Evolutionary conservation across 2,113 vertebrate genomes (phyloP).

Genomic region (Pyrgilauda ruficollis): DNA sequence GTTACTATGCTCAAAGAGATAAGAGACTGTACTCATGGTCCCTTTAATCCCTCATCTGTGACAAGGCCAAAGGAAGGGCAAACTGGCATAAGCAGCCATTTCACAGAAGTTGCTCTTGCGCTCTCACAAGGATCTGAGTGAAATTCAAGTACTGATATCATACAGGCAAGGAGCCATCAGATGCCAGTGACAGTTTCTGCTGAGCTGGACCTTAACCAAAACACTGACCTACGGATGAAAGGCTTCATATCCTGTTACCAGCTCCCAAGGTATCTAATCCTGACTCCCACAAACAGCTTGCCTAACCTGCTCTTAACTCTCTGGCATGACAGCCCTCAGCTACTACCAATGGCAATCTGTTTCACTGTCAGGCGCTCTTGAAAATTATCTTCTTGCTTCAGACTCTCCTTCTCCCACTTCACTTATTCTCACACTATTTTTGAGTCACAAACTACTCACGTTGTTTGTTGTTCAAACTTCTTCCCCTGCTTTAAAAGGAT

Average conservation of each 20-base stretch:
- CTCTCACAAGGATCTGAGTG: not conserved
- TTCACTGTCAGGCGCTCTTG: not conserved
- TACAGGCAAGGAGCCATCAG: not conserved
- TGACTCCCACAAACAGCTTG: not conserved
- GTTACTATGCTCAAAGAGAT: not conserved
- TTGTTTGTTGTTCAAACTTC: not conserved
- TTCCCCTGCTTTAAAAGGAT: not conserved
- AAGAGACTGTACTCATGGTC: not conserved
- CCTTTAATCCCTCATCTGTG: not conserved
- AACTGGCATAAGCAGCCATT: not conserved
- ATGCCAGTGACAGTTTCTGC: not conserved
- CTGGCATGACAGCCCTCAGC: not conserved
- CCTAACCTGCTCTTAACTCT: not conserved
- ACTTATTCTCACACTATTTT: not conserved
- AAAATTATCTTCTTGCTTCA: not conserved
- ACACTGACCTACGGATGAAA: slow-evolving; percentile 2
- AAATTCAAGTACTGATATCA: not conserved
- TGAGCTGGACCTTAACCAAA: not conserved
- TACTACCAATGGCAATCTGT: not conserved
- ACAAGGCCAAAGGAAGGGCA: slow-evolving; percentile 21
- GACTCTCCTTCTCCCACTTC: not conserved
- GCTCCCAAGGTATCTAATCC: slow-evolving; percentile 32
- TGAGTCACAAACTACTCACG: not conserved
- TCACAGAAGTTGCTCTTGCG: not conserved
- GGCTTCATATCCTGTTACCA: slow-evolving; percentile 37